Percentiles rank a stretch among this genome's conserved stretches.
Evolutionary conservation across 2,888 invertebrate genomes (phyloP).

Genomic region (Scaptomyza polygonia): DNA sequence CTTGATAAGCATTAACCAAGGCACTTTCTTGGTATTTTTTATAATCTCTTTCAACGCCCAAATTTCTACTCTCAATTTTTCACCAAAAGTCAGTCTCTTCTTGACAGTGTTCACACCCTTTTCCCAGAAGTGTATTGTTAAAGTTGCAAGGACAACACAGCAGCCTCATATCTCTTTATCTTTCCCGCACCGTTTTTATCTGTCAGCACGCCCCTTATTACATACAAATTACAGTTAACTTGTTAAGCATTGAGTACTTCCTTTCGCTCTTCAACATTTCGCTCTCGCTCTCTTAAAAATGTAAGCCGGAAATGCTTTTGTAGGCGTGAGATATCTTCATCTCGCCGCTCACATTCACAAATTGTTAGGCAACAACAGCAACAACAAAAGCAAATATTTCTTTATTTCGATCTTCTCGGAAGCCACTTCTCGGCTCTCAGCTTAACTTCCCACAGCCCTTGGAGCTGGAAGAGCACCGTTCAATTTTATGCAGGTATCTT

Average conservation of each 20-base stretch:
- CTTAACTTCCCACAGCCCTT: slow-evolving; percentile 7
- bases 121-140: slow-evolving; percentile 31
- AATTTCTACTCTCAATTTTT: background rate
- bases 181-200: background rate
- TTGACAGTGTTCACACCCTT: slow-evolving; percentile 16
- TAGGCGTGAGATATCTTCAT: slow-evolving; percentile 80
- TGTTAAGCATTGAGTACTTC: slow-evolving; percentile 59
- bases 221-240: slow-evolving; percentile 59
- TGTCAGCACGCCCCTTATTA: slow-evolving; percentile 34
- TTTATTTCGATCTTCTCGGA: slow-evolving; percentile 44
- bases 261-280: slow-evolving; percentile 13
- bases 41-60: background rate
- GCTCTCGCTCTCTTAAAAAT: background rate
- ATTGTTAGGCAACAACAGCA: slow-evolving; percentile 27
- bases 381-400: slow-evolving; percentile 5
- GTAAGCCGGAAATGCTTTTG: slow-evolving; percentile 75
- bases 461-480: slow-evolving; percentile 21
- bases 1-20: background rate
- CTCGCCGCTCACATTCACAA: slow-evolving; percentile 35
- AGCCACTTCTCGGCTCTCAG: slow-evolving; percentile 32
- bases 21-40: slow-evolving; percentile 18
- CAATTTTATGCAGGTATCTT: slow-evolving; percentile 71
- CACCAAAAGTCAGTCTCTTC: slow-evolving; percentile 7
- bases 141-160: slow-evolving; percentile 2
- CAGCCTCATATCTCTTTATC: slow-evolving; percentile 4